A percentile compares a stretch with the other conserved stretches of the same genome.
These are phyloP conservation scores for Cheirogaleus medius DNA, from an alignment of 2,113 vertebrate species.

Conservation along the genomic window DNA sequence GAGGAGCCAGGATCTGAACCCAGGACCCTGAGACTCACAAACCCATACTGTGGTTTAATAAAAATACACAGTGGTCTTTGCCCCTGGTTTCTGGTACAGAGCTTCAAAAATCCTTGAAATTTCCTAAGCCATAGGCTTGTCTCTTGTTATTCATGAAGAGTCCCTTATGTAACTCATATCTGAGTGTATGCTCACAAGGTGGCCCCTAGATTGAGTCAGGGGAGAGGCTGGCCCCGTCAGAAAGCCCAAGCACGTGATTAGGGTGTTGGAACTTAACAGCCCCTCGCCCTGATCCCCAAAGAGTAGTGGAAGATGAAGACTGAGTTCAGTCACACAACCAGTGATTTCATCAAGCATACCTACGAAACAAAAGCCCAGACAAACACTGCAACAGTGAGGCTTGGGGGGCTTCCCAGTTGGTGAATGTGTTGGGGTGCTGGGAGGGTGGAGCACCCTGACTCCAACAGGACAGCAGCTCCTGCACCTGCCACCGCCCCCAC, in stretches of 20 bases:
- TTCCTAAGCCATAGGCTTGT: neutral
- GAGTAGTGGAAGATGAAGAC: neutral
- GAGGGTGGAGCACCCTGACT: neutral
- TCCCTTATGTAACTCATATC: neutral
- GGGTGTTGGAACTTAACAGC: neutral
- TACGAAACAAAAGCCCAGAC: accelerated
- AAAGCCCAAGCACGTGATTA: neutral
- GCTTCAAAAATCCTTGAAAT: neutral
- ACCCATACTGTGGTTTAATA: too few relatives aligned
- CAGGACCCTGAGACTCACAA: neutral
- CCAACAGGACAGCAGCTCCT: neutral
- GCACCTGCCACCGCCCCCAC: neutral
- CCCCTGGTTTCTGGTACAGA: neutral
- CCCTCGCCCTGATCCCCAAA: neutral
- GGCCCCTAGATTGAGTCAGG: neutral
- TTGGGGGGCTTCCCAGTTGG: neutral
- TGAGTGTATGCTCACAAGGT: neutral
- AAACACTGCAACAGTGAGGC: accelerated
- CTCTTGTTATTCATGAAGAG: neutral
- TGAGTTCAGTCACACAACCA: accelerated
- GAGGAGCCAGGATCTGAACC: neutral
- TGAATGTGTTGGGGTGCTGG: accelerated
- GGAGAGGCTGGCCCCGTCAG: neutral
- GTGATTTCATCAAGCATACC: neutral
- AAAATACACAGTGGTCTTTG: neutral